phyloP scores from a whole-genome alignment of 2,888 invertebrate species.

The Troides aeacus region DNA sequence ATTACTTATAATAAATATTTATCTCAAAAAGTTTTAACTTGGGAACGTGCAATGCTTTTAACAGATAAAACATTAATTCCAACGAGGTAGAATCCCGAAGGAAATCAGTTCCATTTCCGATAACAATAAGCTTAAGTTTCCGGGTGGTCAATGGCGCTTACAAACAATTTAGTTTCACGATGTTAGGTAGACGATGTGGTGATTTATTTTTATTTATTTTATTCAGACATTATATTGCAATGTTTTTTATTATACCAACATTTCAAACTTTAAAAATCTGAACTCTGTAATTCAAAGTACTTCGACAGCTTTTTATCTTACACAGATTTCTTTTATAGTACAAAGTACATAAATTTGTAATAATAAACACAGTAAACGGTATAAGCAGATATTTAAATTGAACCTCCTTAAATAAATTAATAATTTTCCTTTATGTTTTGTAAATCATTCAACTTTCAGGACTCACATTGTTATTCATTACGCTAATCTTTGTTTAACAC shows the following conservation, averaged over 20 bases:
- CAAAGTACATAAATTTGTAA: too few species aligned
- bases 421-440: too few species aligned
- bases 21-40: not conserved
- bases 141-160: not conserved
- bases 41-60: not conserved
- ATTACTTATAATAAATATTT: not conserved
- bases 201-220: not conserved
- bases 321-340: too few species aligned
- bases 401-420: too few species aligned
- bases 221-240: not conserved
- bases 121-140: constrained; percentile 25
- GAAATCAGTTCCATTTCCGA: constrained; percentile 23
- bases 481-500: not conserved
- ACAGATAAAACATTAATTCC: constrained; percentile 12
- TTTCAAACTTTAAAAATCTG: too few species aligned
- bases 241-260: not conserved
- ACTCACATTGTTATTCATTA: too few species aligned
- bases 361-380: too few species aligned
- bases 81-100: constrained; percentile 13
- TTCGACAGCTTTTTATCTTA: too few species aligned
- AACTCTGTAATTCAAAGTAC: too few species aligned
- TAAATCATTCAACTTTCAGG: too few species aligned
- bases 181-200: not conserved
- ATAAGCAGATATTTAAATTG: too few species aligned
- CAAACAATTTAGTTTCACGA: not conserved